Evolutionary conservation across 92 coral and sea anemone genomes (phyloP).

Genomic region (Palythoa heliodiscus): DNA sequence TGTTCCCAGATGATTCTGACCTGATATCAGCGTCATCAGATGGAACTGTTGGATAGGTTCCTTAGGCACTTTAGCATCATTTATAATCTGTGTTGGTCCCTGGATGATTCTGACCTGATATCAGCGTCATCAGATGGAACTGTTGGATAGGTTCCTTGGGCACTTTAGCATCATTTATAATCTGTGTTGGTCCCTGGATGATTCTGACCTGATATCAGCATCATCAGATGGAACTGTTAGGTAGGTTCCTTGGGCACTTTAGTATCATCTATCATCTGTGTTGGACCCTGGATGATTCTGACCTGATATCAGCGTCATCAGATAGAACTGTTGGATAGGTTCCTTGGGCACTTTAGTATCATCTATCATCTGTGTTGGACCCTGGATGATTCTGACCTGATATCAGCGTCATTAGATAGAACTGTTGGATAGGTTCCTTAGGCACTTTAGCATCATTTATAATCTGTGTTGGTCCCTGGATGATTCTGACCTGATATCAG

Average conservation of each 20-base stretch:
- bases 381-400: too few relatives aligned
- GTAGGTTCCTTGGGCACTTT: not conserved
- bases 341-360: not conserved
- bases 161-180: slow-evolving; percentile 54
- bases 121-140: slow-evolving; percentile 98
- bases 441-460: too few relatives aligned
- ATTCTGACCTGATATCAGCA: slow-evolving; percentile 82
- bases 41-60: slow-evolving; percentile 91
- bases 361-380: not conserved
- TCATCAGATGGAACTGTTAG: slow-evolving; percentile 64
- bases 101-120: slow-evolving; percentile 79
- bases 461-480: too few relatives aligned
- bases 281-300: slow-evolving; percentile 88
- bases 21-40: slow-evolving; percentile 91
- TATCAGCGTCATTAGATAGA: too few relatives aligned
- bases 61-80: not conserved
- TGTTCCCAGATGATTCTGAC: slow-evolving; percentile 70
- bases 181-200: slow-evolving; percentile 74
- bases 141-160: slow-evolving; percentile 88
- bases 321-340: slow-evolving; percentile 96
- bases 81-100: not conserved
- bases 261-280: not conserved
- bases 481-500: too few relatives aligned
- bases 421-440: too few relatives aligned
- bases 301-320: slow-evolving; percentile 89